Evolutionary conservation across 2,797 vertebrate genomes (phyloP), one percentile per base, ranked within the genome.

Genomic region (Eulemur coronatus): DNA sequence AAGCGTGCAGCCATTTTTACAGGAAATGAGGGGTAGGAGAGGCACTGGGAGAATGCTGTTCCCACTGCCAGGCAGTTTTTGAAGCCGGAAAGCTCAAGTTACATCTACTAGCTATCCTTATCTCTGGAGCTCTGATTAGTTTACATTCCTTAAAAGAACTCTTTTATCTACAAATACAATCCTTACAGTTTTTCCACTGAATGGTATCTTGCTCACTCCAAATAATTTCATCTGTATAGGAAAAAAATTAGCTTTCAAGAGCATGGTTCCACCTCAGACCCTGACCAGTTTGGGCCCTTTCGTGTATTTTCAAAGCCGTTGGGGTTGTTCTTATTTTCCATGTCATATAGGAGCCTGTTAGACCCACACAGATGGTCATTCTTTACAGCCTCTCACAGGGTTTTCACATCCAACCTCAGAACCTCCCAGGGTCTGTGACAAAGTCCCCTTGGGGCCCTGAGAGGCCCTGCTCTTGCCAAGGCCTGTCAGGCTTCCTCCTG

Each of bases 131-230:
- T 94, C 20, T 67, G 95, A 22, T 43, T 94, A 84, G 43, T 92
- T 91, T 85, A 59, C 1, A 43, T 59, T 81, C 22, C 35, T 86
- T 81, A 70, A 70, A 93, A 95, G 61, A 91, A 86, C 28, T 57
- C 18, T 86, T 94, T 81, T 82, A 73, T 91, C n/a, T 93, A 93
- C 24, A 85, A 82, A 73, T 92, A 86, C 26, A 84, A 33, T 57
- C 38, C 12, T 65, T 94, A 48, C 1, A 24, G 55, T 63, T 4
- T 91, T 91, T 61, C 72, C 55, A 52, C 7, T 94, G 33, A 87
- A 78, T 61, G 86, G 4, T 46, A 79, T 59, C 43, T 67, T 86
- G 14, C 30, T 89, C 24, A 84, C 22, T 95, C 38, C 50, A 73
- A 59, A 88, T 84, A 69, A 78, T 88, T 94, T 72, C 14, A 28